Conservation (phyloP, 2,113 vertebrate species). For the Barnardius zonarius region DNA sequence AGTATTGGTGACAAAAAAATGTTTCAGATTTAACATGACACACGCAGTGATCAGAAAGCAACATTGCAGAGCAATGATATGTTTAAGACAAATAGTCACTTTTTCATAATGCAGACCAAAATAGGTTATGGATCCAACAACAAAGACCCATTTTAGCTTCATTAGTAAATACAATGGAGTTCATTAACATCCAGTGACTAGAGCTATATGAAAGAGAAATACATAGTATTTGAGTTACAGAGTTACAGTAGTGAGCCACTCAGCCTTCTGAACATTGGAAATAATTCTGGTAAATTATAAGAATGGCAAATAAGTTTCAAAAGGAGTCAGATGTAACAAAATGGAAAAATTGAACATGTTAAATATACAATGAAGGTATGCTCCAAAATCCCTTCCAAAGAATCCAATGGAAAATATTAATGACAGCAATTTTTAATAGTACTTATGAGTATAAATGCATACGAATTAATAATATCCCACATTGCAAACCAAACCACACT, state of each 20-base stretch:
- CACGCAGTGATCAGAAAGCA: not conserved
- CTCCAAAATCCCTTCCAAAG: not conserved
- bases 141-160: not conserved
- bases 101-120: not conserved
- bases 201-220: not conserved
- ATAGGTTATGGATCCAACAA: not conserved
- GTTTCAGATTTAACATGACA: not conserved
- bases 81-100: not conserved
- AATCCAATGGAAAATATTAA: not conserved
- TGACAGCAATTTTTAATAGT: not conserved
- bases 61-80: not conserved
- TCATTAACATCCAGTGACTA: not conserved
- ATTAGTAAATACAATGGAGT: not conserved
- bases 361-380: not conserved
- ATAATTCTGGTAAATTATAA: not conserved
- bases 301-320: not conserved
- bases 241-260: not conserved
- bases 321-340: not conserved
- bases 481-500: not conserved
- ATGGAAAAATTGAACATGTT: not conserved
- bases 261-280: not conserved
- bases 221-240: not conserved
- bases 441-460: not conserved
- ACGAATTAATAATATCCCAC: not conserved
- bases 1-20: not conserved